Evolutionary conservation across 2,113 vertebrate species (phyloP), one percentile per base, ranked within the genome.

Genomic region (Tyrannus savana): DNA sequence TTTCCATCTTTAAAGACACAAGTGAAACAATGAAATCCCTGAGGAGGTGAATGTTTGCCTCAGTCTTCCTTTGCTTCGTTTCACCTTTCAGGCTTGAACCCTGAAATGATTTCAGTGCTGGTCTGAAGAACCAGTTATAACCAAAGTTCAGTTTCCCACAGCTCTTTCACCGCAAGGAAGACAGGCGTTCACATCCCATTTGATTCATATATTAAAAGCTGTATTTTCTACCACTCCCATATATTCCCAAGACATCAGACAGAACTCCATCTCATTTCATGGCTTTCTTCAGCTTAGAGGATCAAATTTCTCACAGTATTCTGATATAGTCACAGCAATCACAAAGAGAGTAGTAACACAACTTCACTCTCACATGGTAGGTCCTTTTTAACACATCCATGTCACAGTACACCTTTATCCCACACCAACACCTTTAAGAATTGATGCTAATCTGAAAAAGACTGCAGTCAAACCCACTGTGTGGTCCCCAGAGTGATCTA

Each of bases 301-400:
- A 47, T 3, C 27, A 4, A 11, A 27, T 22, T 23, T 21, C 42
- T n/a, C 42, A 72, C 0, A 0, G 3, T 4, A 50, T 47, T 73
- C 58, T 30, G 37, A n/a, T 0, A 59, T 33, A 73, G 14, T 25
- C 35, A 8, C 0, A 64, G n/a, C 42, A 53, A 42, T 1, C 35
- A n/a, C 31, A 42, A 39, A 50, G 6, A 53, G 35, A 46, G 22
- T 12, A 41, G 9, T 8, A 30, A 31, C 3, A 16, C 14, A 80
- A 25, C 22, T 14, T 14, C 37, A 9, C 15, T 59, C 52, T 11
- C 42, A 35, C 14, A 41, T 12, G 7, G 2, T 2, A 42, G 28
- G 8, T 41, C 35, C 50, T 19, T 66, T 35, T 60, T 66, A 9
- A 66, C 33, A 44, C 1, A 16, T 2, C 56, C n/a, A 5, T 8